Percentiles rank a stretch among this genome's conserved stretches.
These are phyloP conservation scores for Catharus minimus DNA, from an alignment of 2,113 vertebrate species.

Conservation along the genomic window DNA sequence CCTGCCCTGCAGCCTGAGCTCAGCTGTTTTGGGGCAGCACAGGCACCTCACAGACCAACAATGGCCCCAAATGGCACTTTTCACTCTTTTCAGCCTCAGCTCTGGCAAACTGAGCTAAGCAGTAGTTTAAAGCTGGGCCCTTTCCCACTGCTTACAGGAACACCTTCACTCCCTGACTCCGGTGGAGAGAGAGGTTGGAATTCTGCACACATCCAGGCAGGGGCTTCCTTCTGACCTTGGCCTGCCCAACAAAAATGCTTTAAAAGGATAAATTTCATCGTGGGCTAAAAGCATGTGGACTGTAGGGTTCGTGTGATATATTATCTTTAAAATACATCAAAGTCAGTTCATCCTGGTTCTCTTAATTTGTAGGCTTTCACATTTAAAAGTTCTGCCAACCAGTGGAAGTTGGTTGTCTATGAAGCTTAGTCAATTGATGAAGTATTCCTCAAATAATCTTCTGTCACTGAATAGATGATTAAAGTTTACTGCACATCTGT, in stretches of 20 bases:
- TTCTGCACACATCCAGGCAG: neutral
- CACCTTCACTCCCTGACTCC: neutral
- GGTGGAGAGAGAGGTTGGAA: neutral
- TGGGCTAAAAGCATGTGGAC: neutral
- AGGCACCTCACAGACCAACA: neutral
- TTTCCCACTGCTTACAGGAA: fast-evolving
- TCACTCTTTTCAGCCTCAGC: neutral
- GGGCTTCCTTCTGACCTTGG: neutral
- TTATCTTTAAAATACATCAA: neutral
- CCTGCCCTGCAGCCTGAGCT: neutral
- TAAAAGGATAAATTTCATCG: neutral
- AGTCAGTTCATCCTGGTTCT: neutral
- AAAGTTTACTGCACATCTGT: neutral
- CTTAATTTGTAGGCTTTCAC: neutral
- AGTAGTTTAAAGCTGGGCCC: neutral
- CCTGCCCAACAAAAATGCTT: neutral
- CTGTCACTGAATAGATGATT: neutral
- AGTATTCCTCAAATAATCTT: neutral
- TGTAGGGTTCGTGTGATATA: neutral
- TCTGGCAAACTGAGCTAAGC: neutral
- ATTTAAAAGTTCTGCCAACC: neutral
- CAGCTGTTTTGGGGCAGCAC: fast-evolving
- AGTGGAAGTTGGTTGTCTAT: neutral
- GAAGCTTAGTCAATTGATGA: neutral
- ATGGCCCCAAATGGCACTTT: fast-evolving